Conservation (phyloP, 2,113 vertebrate species). For the Bagarius yarrelli region DNA sequence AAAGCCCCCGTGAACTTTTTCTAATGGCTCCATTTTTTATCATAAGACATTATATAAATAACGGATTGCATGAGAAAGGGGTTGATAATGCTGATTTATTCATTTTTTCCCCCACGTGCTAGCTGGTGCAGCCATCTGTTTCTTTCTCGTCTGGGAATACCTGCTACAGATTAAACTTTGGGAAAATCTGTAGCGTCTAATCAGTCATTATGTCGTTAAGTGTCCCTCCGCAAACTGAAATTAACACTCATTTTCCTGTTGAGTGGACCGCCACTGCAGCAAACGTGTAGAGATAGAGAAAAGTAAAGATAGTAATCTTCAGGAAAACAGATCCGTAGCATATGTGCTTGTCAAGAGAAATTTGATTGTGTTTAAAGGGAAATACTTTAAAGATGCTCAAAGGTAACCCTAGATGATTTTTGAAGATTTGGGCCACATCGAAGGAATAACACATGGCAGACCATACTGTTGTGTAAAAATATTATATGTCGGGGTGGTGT, state of each 20-base stretch:
- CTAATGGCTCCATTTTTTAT: constrained; percentile 62
- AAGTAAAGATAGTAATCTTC: constrained; percentile 23
- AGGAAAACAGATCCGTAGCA: not conserved
- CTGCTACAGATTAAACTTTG: constrained; percentile 67
- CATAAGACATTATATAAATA: constrained; percentile 54
- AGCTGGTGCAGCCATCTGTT: constrained; percentile 64
- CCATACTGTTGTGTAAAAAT: no score
- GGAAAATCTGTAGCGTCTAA: constrained; percentile 63
- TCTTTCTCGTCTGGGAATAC: constrained; percentile 65
- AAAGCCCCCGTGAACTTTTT: constrained; percentile 53
- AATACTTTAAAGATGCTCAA: not conserved
- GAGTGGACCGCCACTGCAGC: constrained; percentile 66
- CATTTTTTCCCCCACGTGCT: constrained; percentile 53
- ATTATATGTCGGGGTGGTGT: not conserved
- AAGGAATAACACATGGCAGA: not conserved
- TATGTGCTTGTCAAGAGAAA: not conserved
- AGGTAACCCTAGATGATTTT: not conserved
- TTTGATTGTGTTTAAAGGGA: not conserved
- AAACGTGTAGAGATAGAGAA: constrained; percentile 47
- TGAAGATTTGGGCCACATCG: no score
- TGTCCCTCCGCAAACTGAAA: constrained; percentile 65
- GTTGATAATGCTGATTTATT: constrained; percentile 52
- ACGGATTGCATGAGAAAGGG: constrained; percentile 37
- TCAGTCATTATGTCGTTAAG: constrained; percentile 72
- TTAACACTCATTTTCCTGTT: constrained; percentile 74